A percentile compares a stretch with the other conserved stretches of the same genome.
Conservation (phyloP, 2,888 invertebrate species). For the Merodon equestris region DNA sequence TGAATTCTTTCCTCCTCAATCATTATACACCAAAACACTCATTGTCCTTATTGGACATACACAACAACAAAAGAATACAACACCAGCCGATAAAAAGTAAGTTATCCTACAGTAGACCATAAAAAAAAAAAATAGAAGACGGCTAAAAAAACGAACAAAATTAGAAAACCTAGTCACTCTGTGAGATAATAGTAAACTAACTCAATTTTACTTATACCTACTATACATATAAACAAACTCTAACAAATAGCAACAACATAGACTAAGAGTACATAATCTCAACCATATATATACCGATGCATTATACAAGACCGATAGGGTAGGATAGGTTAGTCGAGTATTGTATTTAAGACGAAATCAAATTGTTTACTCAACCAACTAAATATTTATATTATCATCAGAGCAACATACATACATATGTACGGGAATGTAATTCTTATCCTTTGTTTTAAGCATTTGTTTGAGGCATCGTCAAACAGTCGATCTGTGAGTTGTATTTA, state of each 20-base stretch:
- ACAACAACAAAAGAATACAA: slow-evolving; percentile 17
- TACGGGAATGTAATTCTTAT: too few species aligned
- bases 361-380: too few species aligned
- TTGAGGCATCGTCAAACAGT: slow-evolving; percentile 52
- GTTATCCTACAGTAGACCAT: slow-evolving; percentile 53
- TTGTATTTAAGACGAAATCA: slow-evolving; percentile 52
- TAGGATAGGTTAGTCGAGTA: slow-evolving; percentile 66
- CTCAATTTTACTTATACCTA: slow-evolving; percentile 51
- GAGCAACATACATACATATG: too few species aligned
- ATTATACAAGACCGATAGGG: slow-evolving; percentile 55
- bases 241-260: slow-evolving; percentile 17
- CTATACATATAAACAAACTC: slow-evolving; percentile 26
- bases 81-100: slow-evolving; percentile 24
- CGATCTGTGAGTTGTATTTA: slow-evolving; percentile 58
- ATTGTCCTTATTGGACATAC: background rate
- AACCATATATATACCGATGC: slow-evolving; percentile 35
- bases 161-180: slow-evolving; percentile 60
- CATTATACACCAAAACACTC: slow-evolving; percentile 8
- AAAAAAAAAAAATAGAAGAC: slow-evolving; percentile 25
- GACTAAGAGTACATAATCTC: slow-evolving; percentile 65
- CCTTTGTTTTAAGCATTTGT: too few species aligned
- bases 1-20: slow-evolving; percentile 21
- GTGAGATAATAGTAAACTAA: slow-evolving; percentile 64
- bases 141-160: too few species aligned
- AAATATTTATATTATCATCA: too few species aligned